A percentile compares a stretch with the other conserved stretches of the same genome.
These are phyloP conservation scores for Aethina tumida DNA, from an alignment of 1,140 invertebrate genomes.

Conservation along the genomic window DNA sequence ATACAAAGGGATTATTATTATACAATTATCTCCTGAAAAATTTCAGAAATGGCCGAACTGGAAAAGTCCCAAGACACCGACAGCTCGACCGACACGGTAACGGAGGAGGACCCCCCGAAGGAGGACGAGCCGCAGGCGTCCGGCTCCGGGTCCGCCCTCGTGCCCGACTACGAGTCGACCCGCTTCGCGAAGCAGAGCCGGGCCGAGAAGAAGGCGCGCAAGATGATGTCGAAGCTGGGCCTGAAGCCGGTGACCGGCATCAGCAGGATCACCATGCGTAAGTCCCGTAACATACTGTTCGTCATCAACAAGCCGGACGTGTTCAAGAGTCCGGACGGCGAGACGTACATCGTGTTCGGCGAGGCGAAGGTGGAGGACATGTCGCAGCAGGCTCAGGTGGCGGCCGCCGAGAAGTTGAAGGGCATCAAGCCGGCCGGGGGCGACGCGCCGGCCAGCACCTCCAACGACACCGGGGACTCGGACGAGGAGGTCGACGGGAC, in stretches of 20 bases:
- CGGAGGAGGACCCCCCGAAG: conserved; percentile 78
- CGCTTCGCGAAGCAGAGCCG: conserved; percentile 86
- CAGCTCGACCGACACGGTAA: conserved; percentile 63
- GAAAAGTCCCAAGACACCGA: conserved; percentile 57
- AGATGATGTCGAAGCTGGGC: conserved; percentile 98
- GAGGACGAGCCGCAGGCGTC: conserved; percentile 55
- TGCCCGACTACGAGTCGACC: no score
- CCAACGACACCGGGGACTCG: conserved; percentile 80
- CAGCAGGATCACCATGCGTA: conserved; percentile 94
- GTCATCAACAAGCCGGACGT: conserved; percentile 99
- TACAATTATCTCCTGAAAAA: no score
- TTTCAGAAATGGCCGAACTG: conserved; percentile 75
- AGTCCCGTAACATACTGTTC: conserved; percentile 98
- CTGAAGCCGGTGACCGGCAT: conserved; percentile 93
- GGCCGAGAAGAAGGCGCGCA: conserved; percentile 98
- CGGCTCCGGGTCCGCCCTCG: conserved; percentile 35
- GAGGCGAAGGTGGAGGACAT: conserved; percentile 99
- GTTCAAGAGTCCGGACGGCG: conserved; percentile 98
- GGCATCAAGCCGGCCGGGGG: conserved; percentile 61
- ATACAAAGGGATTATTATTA: no score
- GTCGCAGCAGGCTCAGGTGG: conserved; percentile 96
- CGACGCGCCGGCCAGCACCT: conserved; percentile 55
- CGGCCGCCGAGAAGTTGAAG: conserved; percentile 97
- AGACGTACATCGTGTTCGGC: conserved; percentile 99
- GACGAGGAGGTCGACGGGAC: conserved; percentile 87